Base-by-base conservation (phyloP, 2,797 vertebrate species). In the Serranus cabrilla region DNA sequence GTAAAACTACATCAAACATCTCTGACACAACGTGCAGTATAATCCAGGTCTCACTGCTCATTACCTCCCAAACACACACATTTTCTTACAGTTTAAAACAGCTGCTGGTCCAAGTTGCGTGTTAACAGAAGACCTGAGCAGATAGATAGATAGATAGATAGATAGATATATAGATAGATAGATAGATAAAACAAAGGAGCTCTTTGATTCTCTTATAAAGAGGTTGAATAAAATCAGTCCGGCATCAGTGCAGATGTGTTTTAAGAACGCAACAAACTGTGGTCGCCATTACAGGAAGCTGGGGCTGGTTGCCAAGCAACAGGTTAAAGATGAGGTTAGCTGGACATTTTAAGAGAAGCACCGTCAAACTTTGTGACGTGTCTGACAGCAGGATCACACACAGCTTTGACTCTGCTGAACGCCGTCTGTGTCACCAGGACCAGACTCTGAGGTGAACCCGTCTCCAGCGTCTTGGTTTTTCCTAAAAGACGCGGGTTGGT, bases 231-330 rank as follows among this genome's bases (percentile, higher is more conserved):
- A 49, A 2, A 49, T 0, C 11, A 1, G 11, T 42, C 47, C 43
- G 11, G 21, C 47, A 79, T 59, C 39, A 21, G 39, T 5, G 1
- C 4, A 51, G 2, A 2, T 21, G 1, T 37, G 11, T 59, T 40
- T 69, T 61, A 13, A 55, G 18, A 71, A 61, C 9, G 4, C 37
- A 50, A 69, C 50, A 11, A 20, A 14, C 0, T 85, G 85, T 72
- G 88, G 92, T 89, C 46, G 27, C 23, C 47, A 63, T 62, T 60
- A 84, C 84, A 92, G 92, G 89, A 94, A 93, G 71, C 66, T 77
- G 39, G 13, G 74, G 42, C 47, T 59, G 45, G 88, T 88, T 90
- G 23, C 82, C 50, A 61, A 27, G 90, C 54, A 90, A 87, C 89
- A 16, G 18, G 52, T 74, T 57, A 58, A 20, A 75, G 42, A 74